Percentiles rank a stretch among this genome's conserved stretches.
phyloP scores from a whole-genome alignment of 2,113 vertebrate genomes.

The Mesembrinibis cayennensis region DNA sequence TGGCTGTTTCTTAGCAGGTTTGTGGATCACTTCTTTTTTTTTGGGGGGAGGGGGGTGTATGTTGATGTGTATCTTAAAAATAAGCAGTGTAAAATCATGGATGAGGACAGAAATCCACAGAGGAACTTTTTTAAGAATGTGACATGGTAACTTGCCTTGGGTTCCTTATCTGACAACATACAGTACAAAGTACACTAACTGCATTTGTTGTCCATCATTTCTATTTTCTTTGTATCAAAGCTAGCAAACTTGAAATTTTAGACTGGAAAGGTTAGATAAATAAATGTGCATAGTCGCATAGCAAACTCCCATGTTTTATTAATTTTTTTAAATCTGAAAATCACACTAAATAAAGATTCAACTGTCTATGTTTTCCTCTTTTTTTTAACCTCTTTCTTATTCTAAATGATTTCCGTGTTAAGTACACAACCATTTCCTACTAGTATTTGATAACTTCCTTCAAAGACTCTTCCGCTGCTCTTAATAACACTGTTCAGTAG shows the following conservation, averaged over 20 bases:
- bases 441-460: neutral
- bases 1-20: neutral
- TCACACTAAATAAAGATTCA: neutral
- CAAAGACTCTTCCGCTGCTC: neutral
- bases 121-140: neutral
- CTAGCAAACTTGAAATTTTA: neutral
- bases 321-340: neutral
- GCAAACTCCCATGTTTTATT: neutral
- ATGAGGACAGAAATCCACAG: neutral
- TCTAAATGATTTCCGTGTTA: neutral
- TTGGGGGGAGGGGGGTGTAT: accelerated
- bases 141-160: neutral
- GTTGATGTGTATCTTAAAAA: neutral
- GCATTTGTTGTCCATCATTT: neutral
- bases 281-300: neutral
- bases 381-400: neutral
- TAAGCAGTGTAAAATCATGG: neutral
- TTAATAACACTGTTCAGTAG: neutral
- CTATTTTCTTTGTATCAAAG: neutral
- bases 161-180: neutral
- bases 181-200: neutral
- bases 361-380: neutral
- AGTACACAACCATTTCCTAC: neutral
- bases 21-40: neutral
- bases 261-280: neutral